Evolutionary conservation across 2,797 vertebrate species (phyloP).

Genomic region (Erpetoichthys calabaricus): DNA sequence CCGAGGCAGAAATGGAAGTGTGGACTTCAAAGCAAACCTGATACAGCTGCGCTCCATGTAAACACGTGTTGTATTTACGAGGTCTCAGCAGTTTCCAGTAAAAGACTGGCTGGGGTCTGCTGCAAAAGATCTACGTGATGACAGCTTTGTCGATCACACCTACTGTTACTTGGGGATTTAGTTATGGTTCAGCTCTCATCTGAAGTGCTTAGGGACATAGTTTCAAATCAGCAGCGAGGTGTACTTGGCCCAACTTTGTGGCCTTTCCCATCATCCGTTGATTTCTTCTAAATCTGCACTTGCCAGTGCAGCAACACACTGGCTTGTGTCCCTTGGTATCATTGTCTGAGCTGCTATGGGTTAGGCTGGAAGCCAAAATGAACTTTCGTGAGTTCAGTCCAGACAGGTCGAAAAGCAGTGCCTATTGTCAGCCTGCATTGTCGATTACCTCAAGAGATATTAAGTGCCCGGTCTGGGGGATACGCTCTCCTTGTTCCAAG

Average conservation of each 20-base stretch:
- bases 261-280: not conserved
- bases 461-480: too few species aligned
- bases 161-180: not conserved
- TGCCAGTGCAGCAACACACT: too few species aligned
- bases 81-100: not conserved
- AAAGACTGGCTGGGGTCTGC: not conserved
- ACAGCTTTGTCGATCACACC: slow-evolving; percentile 1
- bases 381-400: too few species aligned
- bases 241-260: not conserved
- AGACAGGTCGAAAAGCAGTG: too few species aligned
- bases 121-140: not conserved
- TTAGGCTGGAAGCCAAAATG: too few species aligned
- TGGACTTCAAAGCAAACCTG: not conserved
- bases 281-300: too few species aligned
- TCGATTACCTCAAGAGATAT: too few species aligned
- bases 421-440: too few species aligned
- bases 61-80: not conserved
- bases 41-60: not conserved
- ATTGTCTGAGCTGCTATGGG: too few species aligned
- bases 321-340: too few species aligned
- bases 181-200: not conserved
- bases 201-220: not conserved
- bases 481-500: too few species aligned
- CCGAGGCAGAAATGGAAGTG: not conserved
- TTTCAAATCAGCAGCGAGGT: not conserved